These are phyloP conservation scores for Pterocles gutturalis DNA, from an alignment of 2,113 vertebrate species.

Conservation along the genomic window DNA sequence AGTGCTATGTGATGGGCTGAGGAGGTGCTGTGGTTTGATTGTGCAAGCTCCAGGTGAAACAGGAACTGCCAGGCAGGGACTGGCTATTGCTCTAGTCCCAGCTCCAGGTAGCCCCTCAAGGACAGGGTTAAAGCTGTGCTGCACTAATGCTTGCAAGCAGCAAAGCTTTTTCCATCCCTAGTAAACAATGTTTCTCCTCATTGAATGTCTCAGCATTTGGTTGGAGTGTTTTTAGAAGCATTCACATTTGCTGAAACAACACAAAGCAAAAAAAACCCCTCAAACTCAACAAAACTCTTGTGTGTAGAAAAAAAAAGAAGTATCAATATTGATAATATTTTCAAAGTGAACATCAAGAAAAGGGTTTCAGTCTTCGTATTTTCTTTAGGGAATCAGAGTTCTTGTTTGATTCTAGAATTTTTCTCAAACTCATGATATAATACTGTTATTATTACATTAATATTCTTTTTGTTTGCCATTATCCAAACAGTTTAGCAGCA, in stretches of 20 bases:
- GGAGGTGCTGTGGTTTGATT: neutral
- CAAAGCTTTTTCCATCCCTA: neutral
- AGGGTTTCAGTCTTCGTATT: neutral
- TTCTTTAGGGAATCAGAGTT: neutral
- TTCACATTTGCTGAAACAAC: neutral
- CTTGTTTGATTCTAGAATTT: neutral
- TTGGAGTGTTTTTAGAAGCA: neutral
- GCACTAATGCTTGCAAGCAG: neutral
- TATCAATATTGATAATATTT: neutral
- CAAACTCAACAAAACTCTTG: neutral
- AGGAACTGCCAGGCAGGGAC: neutral
- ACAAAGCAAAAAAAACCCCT: neutral
- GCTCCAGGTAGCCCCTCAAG: neutral
- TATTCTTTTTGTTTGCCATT: neutral
- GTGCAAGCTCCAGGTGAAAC: neutral
- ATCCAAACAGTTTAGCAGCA: neutral
- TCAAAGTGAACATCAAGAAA: neutral
- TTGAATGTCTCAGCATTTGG: neutral
- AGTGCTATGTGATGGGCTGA: neutral
- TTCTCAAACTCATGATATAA: neutral
- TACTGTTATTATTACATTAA: neutral
- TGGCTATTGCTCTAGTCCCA: neutral
- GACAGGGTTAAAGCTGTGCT: neutral
- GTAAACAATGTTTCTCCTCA: neutral
- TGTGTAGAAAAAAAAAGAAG: rapidly evolving